phyloP scores from a whole-genome alignment of 1,140 invertebrate species.

The Mizuhopecten yessoensis region DNA sequence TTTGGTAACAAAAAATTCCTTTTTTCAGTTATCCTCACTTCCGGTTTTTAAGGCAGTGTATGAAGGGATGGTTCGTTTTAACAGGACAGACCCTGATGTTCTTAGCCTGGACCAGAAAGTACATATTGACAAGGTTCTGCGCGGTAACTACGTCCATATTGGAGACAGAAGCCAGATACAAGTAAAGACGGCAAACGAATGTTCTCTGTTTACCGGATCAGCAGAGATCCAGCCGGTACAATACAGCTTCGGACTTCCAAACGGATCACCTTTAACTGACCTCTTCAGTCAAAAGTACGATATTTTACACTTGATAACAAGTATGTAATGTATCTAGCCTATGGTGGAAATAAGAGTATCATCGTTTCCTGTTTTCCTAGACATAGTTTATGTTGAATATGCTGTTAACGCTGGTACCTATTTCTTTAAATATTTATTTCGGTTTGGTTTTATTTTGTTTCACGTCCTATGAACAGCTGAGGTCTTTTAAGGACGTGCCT shows the following conservation, averaged over 20 bases:
- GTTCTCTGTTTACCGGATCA: slow-evolving; percentile 56
- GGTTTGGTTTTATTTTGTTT: no score
- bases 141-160: slow-evolving; percentile 64
- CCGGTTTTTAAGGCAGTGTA: slow-evolving; percentile 54
- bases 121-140: slow-evolving; percentile 55
- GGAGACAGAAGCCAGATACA: slow-evolving; percentile 62
- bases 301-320: no score
- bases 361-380: no score
- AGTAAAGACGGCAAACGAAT: slow-evolving; percentile 48
- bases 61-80: slow-evolving; percentile 53
- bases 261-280: slow-evolving; percentile 62
- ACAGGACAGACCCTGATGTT: slow-evolving; percentile 48
- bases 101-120: slow-evolving; percentile 42
- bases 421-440: no score
- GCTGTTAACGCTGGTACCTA: no score
- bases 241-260: slow-evolving; percentile 66
- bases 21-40: slow-evolving; percentile 43
- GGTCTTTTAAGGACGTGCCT: no score
- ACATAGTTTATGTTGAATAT: no score
- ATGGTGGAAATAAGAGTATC: no score
- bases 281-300: slow-evolving; percentile 66
- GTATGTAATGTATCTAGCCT: no score
- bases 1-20: no score
- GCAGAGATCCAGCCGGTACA: slow-evolving; percentile 61
- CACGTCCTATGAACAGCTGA: no score